Percentiles rank a stretch among this genome's conserved stretches.
Conservation (phyloP, 2,888 invertebrate species). For the Cacoxenus indagator region DNA sequence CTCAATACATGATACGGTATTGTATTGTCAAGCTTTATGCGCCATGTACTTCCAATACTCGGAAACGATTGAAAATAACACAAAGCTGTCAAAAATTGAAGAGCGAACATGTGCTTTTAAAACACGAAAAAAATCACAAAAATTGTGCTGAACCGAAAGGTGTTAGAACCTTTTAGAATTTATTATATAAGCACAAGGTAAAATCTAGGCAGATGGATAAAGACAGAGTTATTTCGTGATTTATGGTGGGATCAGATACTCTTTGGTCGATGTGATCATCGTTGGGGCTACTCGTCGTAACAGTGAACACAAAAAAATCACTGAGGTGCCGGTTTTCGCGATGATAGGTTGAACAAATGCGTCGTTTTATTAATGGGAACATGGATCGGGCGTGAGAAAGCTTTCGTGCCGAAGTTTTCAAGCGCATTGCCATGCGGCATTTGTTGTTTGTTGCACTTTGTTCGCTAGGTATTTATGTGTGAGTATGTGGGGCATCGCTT, state of each 20-base stretch:
- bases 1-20: no score
- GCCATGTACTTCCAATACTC: neutral
- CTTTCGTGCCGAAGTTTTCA: neutral
- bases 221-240: conserved; percentile 49
- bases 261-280: conserved; percentile 21
- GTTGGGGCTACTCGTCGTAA: conserved; percentile 42
- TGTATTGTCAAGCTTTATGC: neutral
- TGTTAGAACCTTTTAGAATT: conserved; percentile 60
- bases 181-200: conserved; percentile 50
- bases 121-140: conserved; percentile 44
- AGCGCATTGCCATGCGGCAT: neutral
- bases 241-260: conserved; percentile 50
- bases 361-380: neutral
- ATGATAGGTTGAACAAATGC: neutral
- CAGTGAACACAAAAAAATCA: conserved; percentile 52
- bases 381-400: conserved; percentile 3
- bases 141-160: conserved; percentile 47
- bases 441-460: neutral
- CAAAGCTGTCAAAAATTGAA: neutral
- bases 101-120: neutral
- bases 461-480: conserved; percentile 15
- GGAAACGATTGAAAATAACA: neutral
- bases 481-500: neutral
- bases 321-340: neutral
- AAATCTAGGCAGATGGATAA: neutral